phyloP scores from a whole-genome alignment of 2,797 vertebrate species.

The Chiloscyllium punctatum region DNA sequence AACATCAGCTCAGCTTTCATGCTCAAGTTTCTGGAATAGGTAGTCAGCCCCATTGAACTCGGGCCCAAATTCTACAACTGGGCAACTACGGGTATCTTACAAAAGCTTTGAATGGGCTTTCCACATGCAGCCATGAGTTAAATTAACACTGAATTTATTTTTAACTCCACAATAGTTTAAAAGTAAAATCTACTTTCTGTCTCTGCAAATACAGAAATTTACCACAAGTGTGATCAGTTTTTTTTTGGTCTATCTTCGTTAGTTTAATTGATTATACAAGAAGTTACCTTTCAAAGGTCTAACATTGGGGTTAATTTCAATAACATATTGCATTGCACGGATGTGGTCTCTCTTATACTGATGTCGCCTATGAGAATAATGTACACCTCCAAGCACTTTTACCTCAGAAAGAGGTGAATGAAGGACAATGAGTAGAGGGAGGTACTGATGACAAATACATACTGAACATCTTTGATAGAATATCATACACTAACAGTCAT shows the following conservation, averaged over 20 bases:
- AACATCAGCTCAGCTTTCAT: not conserved
- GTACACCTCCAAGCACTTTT: not conserved
- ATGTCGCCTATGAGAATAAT: not conserved
- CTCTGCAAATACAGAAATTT: not conserved
- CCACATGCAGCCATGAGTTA: not conserved
- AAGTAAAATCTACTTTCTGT: not conserved
- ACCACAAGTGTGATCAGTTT: not conserved
- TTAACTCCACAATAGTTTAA: not conserved
- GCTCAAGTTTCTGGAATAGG: not conserved
- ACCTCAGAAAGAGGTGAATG: not conserved
- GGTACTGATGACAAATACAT: not conserved
- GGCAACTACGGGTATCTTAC: too few relatives aligned
- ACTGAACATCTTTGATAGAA: not conserved
- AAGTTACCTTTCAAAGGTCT: not conserved
- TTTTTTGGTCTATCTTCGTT: not conserved
- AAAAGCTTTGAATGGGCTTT: not conserved
- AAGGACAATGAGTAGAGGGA: not conserved
- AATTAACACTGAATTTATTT: not conserved
- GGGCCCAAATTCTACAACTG: not conserved
- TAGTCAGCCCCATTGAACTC: not conserved
- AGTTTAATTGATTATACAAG: not conserved
- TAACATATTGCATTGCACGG: not conserved
- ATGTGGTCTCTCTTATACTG: too few relatives aligned
- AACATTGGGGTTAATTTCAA: not conserved
- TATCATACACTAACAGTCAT: too few relatives aligned